Conservation (phyloP, 2,888 invertebrate genomes). For the Macrophya annulata region DNA sequence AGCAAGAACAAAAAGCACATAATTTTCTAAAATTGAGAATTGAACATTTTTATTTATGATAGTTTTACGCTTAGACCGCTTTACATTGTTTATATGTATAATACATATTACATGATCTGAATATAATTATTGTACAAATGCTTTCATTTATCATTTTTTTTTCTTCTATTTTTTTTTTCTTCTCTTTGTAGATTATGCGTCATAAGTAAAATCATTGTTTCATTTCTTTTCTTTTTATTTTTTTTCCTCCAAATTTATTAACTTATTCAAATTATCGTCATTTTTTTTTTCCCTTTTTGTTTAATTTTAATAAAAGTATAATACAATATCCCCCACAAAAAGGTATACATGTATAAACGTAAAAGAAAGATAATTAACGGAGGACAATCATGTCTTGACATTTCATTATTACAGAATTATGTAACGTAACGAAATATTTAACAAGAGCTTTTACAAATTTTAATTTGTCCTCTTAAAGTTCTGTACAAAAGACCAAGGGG, state of each 20-base stretch:
- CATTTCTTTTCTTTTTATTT: not conserved
- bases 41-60: conserved; percentile 26
- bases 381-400: not conserved
- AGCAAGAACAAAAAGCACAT: conserved; percentile 1
- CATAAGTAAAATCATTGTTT: conserved; percentile 11
- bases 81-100: conserved; percentile 7
- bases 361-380: not conserved
- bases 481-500: conserved; percentile 7
- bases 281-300: not conserved
- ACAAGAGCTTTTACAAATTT: not conserved
- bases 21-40: not conserved
- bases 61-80: conserved; percentile 12
- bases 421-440: not conserved
- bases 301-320: not conserved
- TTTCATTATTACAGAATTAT: not conserved
- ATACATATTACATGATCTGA: conserved; percentile 38
- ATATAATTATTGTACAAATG: conserved; percentile 24
- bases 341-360: not conserved
- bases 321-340: not conserved
- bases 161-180: too few relatives aligned
- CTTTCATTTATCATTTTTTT: not conserved
- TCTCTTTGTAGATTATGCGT: conserved; percentile 7
- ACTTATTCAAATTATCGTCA: not conserved
- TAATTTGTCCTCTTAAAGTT: not conserved
- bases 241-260: not conserved